Percentiles rank a stretch among this genome's conserved stretches.
Evolutionary conservation across 2,888 invertebrate genomes (phyloP).

Genomic region (Zygothrica quintamaculata): DNA sequence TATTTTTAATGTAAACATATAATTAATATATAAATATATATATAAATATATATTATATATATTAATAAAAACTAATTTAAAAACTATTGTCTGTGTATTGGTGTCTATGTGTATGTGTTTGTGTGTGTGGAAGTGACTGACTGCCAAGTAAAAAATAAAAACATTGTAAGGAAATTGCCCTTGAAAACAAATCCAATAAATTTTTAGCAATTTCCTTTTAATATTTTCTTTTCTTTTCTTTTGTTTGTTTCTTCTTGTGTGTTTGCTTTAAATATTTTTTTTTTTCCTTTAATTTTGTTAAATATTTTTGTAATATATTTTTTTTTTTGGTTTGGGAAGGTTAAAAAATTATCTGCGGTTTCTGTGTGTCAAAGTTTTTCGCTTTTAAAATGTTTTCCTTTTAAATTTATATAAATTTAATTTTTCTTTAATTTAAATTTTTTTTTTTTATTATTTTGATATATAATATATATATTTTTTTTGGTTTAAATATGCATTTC

Average conservation of each 20-base stretch:
- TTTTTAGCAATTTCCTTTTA: slow-evolving; percentile 7
- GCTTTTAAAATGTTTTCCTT: slow-evolving; percentile 19
- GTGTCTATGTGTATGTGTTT: slow-evolving; percentile 19
- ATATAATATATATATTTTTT: slow-evolving; percentile 30
- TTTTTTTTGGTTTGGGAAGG: slow-evolving; percentile 74
- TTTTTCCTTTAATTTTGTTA: background rate
- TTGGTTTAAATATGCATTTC: slow-evolving; percentile 54
- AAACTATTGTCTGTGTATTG: slow-evolving; percentile 17
- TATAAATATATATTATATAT: too few relatives aligned
- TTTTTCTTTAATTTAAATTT: slow-evolving; percentile 18
- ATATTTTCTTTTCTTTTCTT: slow-evolving; percentile 14
- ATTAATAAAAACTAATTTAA: slow-evolving; percentile 28
- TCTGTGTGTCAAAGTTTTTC: slow-evolving; percentile 33
- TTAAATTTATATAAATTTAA: slow-evolving; percentile 58
- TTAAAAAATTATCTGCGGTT: slow-evolving; percentile 67
- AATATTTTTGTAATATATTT: slow-evolving; percentile 6
- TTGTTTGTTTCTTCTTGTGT: background rate
- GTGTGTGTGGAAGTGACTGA: slow-evolving; percentile 27
- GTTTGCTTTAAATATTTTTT: slow-evolving; percentile 7
- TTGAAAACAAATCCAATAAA: slow-evolving; percentile 25
- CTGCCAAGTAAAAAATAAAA: slow-evolving; percentile 38
- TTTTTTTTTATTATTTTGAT: slow-evolving; percentile 15
- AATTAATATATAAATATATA: too few relatives aligned
- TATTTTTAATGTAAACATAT: slow-evolving; percentile 20
- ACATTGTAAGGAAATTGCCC: slow-evolving; percentile 21